Base-by-base conservation (phyloP, 2,113 vertebrate species). In the Beaufortia kweichowensis region DNA sequence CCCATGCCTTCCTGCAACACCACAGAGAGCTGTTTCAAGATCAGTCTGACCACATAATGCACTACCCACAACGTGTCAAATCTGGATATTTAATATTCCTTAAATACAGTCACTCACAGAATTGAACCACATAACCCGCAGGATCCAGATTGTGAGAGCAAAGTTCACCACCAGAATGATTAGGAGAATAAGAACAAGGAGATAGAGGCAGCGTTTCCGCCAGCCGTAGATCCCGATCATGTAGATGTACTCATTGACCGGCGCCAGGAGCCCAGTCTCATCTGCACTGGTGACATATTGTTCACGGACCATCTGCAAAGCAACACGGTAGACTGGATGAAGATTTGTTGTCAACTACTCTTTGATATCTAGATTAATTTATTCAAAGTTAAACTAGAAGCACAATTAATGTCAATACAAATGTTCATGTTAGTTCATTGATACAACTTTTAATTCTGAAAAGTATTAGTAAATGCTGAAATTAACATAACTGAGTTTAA, bases 51-150 rank as follows among this genome's bases (percentile, higher is more conserved):
- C 41, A 24, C 56, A 46, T 31, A n/a, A 41, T 28, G 29, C 10
- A 60, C 2, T 56, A 48, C 12, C 6, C 9, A 19, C 64, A 28
- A 19, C 12, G n/a, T 56, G 14, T 29, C 7, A 31, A 28, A 29
- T 60, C 33, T 14, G 41, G n/a, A 43, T 26, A 31, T 26, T 31
- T 48, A 33, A 17, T 0, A 17, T 21, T 10, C 19, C 4, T 26
- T 2, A 50, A 31, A 73, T 19, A 8, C 2, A 50, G 29, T 29
- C 29, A 10, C 94, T 86, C 90, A 99, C 97, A 77, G 94, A 86
- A 83, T 95, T 98, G 91, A 99, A 98, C 96, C 96, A 97, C 97
- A 98, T 99, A 84, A 99, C 95, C 89, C 93, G 91, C 70, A 99
- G 89, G 88, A 98, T 96, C 97, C 97, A 99, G 85, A 99, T 94